A percentile compares a stretch with the other conserved stretches of the same genome.
Evolutionary conservation across 2,888 invertebrate species (phyloP).

Genomic region (Conomelus anceps): DNA sequence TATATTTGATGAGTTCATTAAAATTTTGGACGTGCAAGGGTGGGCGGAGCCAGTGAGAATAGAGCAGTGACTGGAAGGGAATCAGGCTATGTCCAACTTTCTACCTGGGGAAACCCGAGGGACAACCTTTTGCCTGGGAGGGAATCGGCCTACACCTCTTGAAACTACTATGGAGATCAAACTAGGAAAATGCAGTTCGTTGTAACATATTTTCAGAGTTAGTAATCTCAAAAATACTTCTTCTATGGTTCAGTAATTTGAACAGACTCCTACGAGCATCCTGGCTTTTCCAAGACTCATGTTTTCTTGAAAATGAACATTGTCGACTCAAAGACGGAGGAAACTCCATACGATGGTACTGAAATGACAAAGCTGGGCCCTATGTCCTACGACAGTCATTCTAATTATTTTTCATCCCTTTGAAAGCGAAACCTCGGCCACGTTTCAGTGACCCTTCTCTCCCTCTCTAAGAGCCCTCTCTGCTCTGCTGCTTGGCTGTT

Average conservation of each 20-base stretch:
- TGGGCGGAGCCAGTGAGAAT: too few species aligned
- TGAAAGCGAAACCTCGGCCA: conserved; percentile 1
- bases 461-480: not conserved
- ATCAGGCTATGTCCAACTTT: too few species aligned
- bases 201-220: too few species aligned
- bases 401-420: conserved; percentile 14
- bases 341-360: not conserved
- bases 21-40: too few species aligned
- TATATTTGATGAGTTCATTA: too few species aligned
- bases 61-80: too few species aligned
- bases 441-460: not conserved
- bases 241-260: not conserved
- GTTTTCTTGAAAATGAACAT: not conserved
- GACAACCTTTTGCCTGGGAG: too few species aligned
- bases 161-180: too few species aligned
- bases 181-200: too few species aligned
- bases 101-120: too few species aligned
- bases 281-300: not conserved
- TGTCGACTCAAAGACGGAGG: not conserved
- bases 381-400: not conserved
- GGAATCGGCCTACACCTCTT: too few species aligned
- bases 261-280: not conserved
- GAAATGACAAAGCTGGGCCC: not conserved
- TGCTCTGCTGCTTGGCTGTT: not conserved
- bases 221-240: not conserved